These are phyloP conservation scores for Tetanocera ferruginea DNA, from an alignment of 2,888 invertebrate genomes.

Conservation along the genomic window DNA sequence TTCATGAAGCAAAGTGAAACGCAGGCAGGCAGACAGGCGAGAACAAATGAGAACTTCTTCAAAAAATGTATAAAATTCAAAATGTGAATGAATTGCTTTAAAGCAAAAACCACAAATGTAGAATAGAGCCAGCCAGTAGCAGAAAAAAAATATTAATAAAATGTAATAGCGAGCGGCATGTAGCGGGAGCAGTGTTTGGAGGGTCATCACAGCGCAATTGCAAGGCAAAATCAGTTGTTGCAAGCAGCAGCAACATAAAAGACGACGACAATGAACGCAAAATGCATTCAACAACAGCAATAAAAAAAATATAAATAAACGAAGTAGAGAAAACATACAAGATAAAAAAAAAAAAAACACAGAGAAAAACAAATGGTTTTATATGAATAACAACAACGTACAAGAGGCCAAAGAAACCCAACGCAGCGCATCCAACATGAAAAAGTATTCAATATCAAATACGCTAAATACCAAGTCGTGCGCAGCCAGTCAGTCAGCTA, in stretches of 20 bases:
- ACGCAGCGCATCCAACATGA: conserved; percentile 59
- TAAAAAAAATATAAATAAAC: conserved; percentile 4
- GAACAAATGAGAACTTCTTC: background rate
- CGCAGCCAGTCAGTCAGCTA: conserved; percentile 38
- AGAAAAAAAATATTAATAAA: conserved; percentile 5
- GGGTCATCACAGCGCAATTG: conserved; percentile 11
- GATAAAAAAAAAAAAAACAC: conserved; percentile 16
- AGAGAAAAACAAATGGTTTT: conserved; percentile 13
- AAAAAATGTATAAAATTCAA: conserved; percentile 7
- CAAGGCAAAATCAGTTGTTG: conserved; percentile 37
- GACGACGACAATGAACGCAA: conserved; percentile 23
- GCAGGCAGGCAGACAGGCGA: background rate
- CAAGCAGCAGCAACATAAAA: conserved; percentile 15
- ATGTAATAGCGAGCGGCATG: background rate
- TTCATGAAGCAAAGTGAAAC: conserved; percentile 15
- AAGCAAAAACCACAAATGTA: conserved; percentile 19
- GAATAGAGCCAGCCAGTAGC: background rate
- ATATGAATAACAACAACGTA: conserved; percentile 22
- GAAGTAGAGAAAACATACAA: conserved; percentile 4
- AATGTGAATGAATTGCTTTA: conserved; percentile 21
- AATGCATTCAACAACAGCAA: conserved; percentile 20
- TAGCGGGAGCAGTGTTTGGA: conserved; percentile 4
- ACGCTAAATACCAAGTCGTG: conserved; percentile 53
- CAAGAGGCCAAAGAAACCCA: conserved; percentile 55
- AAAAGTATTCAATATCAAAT: conserved; percentile 39